A percentile compares a stretch with the other conserved stretches of the same genome.
Evolutionary conservation across 2,113 vertebrate species (phyloP).

Genomic region (Neodon shergylaensis): DNA sequence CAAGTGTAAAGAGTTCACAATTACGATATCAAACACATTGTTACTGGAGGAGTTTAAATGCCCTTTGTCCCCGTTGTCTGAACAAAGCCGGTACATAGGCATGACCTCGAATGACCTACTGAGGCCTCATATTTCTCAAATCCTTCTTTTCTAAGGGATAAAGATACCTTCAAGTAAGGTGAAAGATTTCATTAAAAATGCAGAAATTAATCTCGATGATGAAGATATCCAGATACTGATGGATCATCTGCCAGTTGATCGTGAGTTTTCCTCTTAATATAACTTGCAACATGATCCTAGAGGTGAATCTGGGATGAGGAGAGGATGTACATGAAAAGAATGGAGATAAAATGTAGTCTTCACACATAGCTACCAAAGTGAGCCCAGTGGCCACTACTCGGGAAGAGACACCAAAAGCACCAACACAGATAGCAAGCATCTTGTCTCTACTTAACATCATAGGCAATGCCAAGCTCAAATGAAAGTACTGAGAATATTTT

Average conservation of each 20-base stretch:
- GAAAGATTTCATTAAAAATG: conserved; percentile 14
- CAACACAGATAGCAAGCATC: neutral
- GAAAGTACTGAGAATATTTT: neutral
- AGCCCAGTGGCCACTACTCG: neutral
- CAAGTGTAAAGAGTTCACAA: neutral
- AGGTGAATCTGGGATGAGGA: neutral
- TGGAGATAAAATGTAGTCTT: neutral
- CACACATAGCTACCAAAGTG: neutral
- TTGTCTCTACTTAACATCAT: neutral
- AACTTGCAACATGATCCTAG: neutral
- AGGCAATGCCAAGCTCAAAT: neutral
- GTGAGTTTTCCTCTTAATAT: conserved; percentile 48
- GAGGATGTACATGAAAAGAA: neutral
- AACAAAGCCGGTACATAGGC: neutral
- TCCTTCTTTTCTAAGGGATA: conserved; percentile 64
- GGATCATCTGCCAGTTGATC: conserved; percentile 3
- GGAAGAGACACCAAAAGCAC: neutral
- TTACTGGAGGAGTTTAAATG: neutral
- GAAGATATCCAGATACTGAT: conserved; percentile 56
- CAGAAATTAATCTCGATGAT: conserved; percentile 44
- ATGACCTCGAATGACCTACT: neutral
- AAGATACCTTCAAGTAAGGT: conserved; percentile 19
- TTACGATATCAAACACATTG: neutral
- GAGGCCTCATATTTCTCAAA: neutral
- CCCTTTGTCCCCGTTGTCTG: conserved; percentile 26